These are phyloP conservation scores for Acronicta alni DNA, from an alignment of 2,888 invertebrate genomes.

Conservation along the genomic window DNA sequence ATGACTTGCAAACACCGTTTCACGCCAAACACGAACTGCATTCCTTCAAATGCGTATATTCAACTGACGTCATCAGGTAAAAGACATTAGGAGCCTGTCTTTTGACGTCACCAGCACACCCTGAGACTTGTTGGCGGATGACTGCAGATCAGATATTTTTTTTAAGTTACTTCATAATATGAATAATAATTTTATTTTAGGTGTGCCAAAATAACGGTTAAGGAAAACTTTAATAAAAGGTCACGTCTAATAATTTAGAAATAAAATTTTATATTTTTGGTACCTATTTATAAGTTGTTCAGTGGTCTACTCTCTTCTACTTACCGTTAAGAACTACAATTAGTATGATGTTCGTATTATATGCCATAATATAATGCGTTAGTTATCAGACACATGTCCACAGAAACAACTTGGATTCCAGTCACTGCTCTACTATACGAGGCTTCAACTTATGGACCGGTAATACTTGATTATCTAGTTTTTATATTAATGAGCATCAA, in stretches of 20 bases:
- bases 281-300: too few relatives aligned
- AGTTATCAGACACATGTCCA: too few relatives aligned
- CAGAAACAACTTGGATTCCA: slow-evolving; percentile 10
- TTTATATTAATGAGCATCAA: slow-evolving; percentile 30
- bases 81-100: neutral
- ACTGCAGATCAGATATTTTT: neutral
- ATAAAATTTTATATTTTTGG: too few relatives aligned
- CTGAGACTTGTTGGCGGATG: neutral
- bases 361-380: too few relatives aligned
- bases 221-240: neutral
- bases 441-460: slow-evolving; percentile 25
- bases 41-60: neutral
- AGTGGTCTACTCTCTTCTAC: neutral
- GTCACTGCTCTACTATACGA: slow-evolving; percentile 17
- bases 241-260: too few relatives aligned
- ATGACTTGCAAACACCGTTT: neutral
- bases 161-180: neutral
- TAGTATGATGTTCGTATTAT: too few relatives aligned
- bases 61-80: slow-evolving; percentile 1
- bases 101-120: slow-evolving; percentile 1
- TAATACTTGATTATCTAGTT: slow-evolving; percentile 37
- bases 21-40: neutral
- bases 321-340: neutral
- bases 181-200: neutral
- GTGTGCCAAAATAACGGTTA: neutral